A percentile compares a stretch with the other conserved stretches of the same genome.
Evolutionary conservation across 2,888 invertebrate genomes (phyloP).

Genomic region (Drosophila gaucha): DNA sequence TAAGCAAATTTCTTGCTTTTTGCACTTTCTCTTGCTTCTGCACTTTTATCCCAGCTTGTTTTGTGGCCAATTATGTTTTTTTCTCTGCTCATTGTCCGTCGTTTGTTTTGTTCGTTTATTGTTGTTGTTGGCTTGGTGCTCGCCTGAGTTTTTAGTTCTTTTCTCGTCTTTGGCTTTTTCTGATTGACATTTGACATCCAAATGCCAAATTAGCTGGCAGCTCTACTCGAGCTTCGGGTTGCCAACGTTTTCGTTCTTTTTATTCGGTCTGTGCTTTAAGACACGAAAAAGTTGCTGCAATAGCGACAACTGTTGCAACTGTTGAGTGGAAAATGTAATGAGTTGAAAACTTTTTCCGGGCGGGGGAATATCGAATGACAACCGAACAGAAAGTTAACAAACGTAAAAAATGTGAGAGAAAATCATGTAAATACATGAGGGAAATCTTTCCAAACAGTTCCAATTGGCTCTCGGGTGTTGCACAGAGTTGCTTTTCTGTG

Average conservation of each 20-base stretch:
- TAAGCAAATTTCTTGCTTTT: constrained; percentile 59
- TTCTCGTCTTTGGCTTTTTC: constrained; percentile 17
- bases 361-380: constrained; percentile 29
- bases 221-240: constrained; percentile 26
- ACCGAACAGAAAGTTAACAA: constrained; percentile 17
- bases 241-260: not conserved
- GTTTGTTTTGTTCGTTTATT: constrained; percentile 11
- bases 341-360: constrained; percentile 53
- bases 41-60: constrained; percentile 55
- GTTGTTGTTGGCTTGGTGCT: constrained; percentile 7
- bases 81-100: constrained; percentile 24
- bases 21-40: constrained; percentile 27
- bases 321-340: constrained; percentile 63
- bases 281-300: constrained; percentile 37
- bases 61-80: constrained; percentile 63
- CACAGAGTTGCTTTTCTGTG: not conserved
- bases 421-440: constrained; percentile 25
- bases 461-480: constrained; percentile 7
- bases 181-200: constrained; percentile 81
- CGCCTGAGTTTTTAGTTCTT: constrained; percentile 9
- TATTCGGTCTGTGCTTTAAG: constrained; percentile 26
- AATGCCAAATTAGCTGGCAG: constrained; percentile 77
- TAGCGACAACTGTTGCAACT: constrained; percentile 36
- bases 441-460: constrained; percentile 32
- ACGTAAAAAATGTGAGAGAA: constrained; percentile 4